Conservation (phyloP, 1,140 invertebrate genomes). For the Hypothenemus hampei region DNA sequence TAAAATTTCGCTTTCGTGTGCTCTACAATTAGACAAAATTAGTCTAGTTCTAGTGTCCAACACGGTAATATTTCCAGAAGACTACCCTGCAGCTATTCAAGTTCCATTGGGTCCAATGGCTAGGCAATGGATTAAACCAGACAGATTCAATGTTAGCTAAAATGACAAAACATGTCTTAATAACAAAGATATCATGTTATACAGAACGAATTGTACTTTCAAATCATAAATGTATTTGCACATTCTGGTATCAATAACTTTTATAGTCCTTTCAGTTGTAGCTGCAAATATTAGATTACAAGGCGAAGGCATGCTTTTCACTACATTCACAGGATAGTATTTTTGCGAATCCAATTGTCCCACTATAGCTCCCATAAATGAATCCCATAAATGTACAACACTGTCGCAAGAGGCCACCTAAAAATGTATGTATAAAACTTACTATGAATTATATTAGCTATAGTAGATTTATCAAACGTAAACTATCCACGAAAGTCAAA, state of each 20-base stretch:
- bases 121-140: slow-evolving; percentile 73
- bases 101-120: slow-evolving; percentile 67
- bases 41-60: slow-evolving; percentile 82
- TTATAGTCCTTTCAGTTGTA: slow-evolving; percentile 78
- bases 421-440: too few species aligned
- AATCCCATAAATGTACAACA: slow-evolving; percentile 92
- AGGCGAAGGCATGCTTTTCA: slow-evolving; percentile 73
- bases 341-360: slow-evolving; percentile 61
- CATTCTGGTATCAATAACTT: slow-evolving; percentile 77
- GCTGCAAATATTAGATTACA: slow-evolving; percentile 71
- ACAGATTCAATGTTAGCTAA: slow-evolving; percentile 59
- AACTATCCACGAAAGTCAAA: slow-evolving; percentile 79
- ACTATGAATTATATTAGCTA: too few species aligned
- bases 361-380: slow-evolving; percentile 80
- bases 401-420: slow-evolving; percentile 84
- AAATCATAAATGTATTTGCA: slow-evolving; percentile 77
- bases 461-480: slow-evolving; percentile 51
- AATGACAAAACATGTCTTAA: too few species aligned
- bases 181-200: too few species aligned
- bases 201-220: slow-evolving; percentile 54
- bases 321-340: slow-evolving; percentile 67
- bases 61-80: slow-evolving; percentile 78
- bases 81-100: slow-evolving; percentile 82
- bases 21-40: slow-evolving; percentile 79
- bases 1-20: slow-evolving; percentile 85